Base-by-base conservation (phyloP, 2,113 vertebrate genomes). In the Pimephales promelas region DNA sequence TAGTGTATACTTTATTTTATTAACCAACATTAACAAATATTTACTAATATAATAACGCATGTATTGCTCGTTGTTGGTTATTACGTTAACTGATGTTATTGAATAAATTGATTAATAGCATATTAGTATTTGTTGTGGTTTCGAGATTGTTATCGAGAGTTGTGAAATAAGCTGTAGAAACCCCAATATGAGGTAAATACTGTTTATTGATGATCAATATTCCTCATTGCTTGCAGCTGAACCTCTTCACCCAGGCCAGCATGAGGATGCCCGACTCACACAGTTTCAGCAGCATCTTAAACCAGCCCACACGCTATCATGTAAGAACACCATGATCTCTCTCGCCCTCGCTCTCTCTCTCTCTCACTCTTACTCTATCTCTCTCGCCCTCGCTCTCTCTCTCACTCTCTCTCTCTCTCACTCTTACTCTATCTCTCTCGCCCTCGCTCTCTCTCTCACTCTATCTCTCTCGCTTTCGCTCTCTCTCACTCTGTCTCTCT, bases 271-370 rank as follows among this genome's bases (percentile, higher is more conserved):
- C 95, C 89, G 95, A 96, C 87, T 95, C 95, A 2, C 95, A 95
- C 92, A 96, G 96, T 92, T 96, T 96, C 90, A 97, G 96, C 92
- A 96, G 95, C 93, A 96, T 96, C 90, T 94, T 96, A 87, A 95
- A 93, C 91, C 96, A 95, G 89, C 96, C 96, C 0, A 96, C 96
- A 76, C 95, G 96, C 54, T 96, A 97, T 92, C 96, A 97, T 94
- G 96, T 95, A 89, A 93, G 92, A 66, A 2, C n/a, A 0, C 5
- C 47, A 16, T 64, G 31, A 14, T 74, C 45, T 73, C 20, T 52
- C 34, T 11, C 43, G 31, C 64, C 26, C 28, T 47, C n/a, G 73
- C 68, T 54, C 43, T 8, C 47, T 5, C 26, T 28, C 61, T 28
- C 20, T 64, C 49, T 57, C 24, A n/a, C n/a, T n/a, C n/a, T n/a